Evolutionary conservation across 2,113 vertebrate genomes (phyloP).

Genomic region (Pangasianodon hypophthalmus): DNA sequence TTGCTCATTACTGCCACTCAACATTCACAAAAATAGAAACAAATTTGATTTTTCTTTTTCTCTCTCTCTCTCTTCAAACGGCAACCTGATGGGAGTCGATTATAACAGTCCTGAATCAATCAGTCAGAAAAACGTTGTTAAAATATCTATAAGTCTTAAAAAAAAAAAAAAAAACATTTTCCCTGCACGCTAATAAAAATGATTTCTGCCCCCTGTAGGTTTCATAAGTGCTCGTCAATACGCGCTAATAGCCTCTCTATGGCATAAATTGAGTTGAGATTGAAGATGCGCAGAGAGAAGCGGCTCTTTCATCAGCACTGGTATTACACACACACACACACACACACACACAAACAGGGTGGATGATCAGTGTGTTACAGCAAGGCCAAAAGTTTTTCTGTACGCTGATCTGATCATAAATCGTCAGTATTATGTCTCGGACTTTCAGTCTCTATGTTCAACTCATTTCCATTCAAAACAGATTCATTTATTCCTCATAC

Average conservation of each 20-base stretch:
- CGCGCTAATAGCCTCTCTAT: constrained; percentile 23
- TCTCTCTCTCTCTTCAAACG: constrained; percentile 1
- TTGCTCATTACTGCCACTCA: neutral
- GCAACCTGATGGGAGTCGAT: constrained; percentile 22
- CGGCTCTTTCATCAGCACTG: constrained; percentile 24
- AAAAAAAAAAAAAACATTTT: neutral
- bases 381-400: neutral
- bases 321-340: neutral
- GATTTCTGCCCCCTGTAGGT: constrained; percentile 36
- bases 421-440: neutral
- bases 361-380: neutral
- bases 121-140: neutral
- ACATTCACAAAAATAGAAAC: constrained; percentile 9
- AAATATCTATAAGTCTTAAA: neutral
- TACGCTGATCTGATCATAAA: constrained; percentile 9
- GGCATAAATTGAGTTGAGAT: constrained; percentile 39
- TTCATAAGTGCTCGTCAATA: constrained; percentile 33
- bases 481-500: neutral
- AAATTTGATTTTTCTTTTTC: neutral
- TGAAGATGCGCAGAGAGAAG: constrained; percentile 11
- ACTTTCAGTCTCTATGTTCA: neutral
- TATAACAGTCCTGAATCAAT: neutral
- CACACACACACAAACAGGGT: neutral
- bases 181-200: constrained; percentile 27
- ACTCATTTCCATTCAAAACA: neutral